Conservation (phyloP, 2,113 vertebrate species). For the Pedetes capensis region DNA sequence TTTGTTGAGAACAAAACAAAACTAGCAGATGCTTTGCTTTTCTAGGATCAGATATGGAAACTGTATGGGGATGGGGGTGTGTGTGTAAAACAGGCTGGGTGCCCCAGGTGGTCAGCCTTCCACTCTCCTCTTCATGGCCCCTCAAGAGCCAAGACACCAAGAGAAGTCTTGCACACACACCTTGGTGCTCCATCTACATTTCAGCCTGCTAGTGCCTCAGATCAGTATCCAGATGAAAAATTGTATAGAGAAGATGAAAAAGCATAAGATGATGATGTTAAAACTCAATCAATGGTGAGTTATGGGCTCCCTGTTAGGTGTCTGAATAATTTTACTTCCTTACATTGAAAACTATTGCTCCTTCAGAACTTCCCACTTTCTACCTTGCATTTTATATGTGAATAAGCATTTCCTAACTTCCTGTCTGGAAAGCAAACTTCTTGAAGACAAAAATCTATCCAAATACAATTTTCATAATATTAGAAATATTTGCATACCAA, state of each 20-base stretch:
- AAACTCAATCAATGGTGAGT: background rate
- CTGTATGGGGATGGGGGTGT: background rate
- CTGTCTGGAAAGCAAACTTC: background rate
- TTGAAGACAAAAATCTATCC: background rate
- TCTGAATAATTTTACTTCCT: background rate
- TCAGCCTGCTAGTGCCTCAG: background rate
- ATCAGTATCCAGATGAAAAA: background rate
- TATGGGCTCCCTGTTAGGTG: background rate
- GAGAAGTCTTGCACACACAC: background rate
- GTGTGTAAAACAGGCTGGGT: background rate
- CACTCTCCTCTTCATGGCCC: background rate
- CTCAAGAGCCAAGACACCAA: background rate
- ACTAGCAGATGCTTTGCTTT: background rate
- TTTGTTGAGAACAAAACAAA: background rate
- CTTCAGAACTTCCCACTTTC: background rate
- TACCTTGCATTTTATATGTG: background rate
- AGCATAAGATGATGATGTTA: background rate
- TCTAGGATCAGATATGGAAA: background rate
- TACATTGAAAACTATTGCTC: background rate
- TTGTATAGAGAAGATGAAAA: background rate
- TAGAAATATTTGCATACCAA: background rate
- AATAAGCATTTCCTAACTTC: background rate
- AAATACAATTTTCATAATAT: slow-evolving; percentile 1
- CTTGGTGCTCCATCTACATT: background rate
- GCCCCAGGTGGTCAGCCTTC: background rate